A percentile compares a stretch with the other conserved stretches of the same genome.
Conservation (phyloP, 2,888 invertebrate genomes). For the Anodontia alba region DNA sequence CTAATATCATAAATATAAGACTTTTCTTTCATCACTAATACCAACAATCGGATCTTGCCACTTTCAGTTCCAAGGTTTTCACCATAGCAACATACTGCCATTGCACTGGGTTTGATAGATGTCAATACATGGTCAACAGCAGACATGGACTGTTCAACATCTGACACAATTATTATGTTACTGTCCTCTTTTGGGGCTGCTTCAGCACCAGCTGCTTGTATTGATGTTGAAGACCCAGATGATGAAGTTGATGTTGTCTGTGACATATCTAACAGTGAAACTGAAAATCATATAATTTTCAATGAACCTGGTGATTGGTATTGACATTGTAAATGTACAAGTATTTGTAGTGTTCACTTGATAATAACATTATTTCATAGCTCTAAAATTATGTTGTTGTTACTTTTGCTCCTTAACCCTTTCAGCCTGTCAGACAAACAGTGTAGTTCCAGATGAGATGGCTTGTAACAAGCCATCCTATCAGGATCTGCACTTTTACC, state of each 20-base stretch:
- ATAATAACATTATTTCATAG: too few relatives aligned
- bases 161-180: not conserved
- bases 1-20: slow-evolving; percentile 38
- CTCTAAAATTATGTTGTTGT: too few relatives aligned
- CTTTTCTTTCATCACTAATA: slow-evolving; percentile 23
- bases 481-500: too few relatives aligned
- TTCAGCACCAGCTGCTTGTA: not conserved
- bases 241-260: not conserved
- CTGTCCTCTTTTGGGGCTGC: not conserved
- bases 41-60: slow-evolving; percentile 21
- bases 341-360: too few relatives aligned
- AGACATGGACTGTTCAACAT: slow-evolving; percentile 17
- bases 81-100: slow-evolving; percentile 46
- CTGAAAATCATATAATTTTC: too few relatives aligned
- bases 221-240: not conserved
- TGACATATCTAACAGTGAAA: too few relatives aligned
- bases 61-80: slow-evolving; percentile 31
- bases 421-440: too few relatives aligned
- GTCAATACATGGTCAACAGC: not conserved
- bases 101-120: not conserved
- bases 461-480: too few relatives aligned
- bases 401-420: too few relatives aligned
- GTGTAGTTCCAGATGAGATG: too few relatives aligned
- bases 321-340: too few relatives aligned
- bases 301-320: too few relatives aligned